These are phyloP conservation scores for Pachyramphus minor DNA, from an alignment of 2,113 vertebrate species.

Conservation along the genomic window DNA sequence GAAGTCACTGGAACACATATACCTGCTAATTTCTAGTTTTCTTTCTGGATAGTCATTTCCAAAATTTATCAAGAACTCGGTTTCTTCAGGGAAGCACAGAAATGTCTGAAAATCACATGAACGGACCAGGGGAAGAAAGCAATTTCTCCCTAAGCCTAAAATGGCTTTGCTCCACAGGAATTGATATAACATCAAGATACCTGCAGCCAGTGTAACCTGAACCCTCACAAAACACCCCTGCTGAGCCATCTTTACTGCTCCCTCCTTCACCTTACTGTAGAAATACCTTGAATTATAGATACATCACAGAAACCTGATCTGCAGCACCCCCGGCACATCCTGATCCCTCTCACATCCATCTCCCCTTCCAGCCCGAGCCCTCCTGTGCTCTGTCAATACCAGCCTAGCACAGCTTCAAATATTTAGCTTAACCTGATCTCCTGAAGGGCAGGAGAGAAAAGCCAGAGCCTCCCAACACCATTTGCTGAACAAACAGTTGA, in stretches of 20 bases:
- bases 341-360: neutral
- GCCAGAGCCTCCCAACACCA: conserved; percentile 18
- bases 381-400: conserved; percentile 20
- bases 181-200: neutral
- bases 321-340: neutral
- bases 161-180: neutral
- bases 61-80: neutral
- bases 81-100: neutral
- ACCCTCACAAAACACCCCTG: neutral
- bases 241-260: neutral
- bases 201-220: neutral
- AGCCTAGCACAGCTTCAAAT: conserved; percentile 47
- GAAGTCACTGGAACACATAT: neutral
- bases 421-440: conserved; percentile 67
- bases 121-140: neutral
- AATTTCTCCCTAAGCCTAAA: neutral
- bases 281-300: conserved; percentile 58
- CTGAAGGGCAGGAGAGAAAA: conserved; percentile 22
- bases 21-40: neutral
- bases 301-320: neutral
- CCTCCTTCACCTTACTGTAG: conserved; percentile 16
- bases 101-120: neutral
- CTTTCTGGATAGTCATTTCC: neutral
- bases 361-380: neutral
- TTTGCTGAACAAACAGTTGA: conserved; percentile 41